Evolutionary conservation across 2,888 invertebrate species (phyloP).

Genomic region (Napeogenes sylphis): DNA sequence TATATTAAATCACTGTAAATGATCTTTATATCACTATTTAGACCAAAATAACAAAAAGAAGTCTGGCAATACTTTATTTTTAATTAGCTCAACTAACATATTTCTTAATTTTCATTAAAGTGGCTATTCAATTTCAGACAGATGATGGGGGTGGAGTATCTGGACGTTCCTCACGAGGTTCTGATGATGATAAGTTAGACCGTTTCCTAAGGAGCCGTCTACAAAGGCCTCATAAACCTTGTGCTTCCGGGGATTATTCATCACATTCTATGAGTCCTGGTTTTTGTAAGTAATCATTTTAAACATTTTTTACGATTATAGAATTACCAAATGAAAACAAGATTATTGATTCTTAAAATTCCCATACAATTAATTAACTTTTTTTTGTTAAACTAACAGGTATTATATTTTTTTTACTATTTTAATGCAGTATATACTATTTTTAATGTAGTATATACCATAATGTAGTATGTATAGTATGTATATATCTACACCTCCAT

Average conservation of each 20-base stretch:
- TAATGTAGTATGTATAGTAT: too few relatives aligned
- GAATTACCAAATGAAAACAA: too few relatives aligned
- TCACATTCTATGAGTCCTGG: slow-evolving; percentile 68
- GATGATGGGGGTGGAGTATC: slow-evolving; percentile 76
- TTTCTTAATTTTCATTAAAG: neutral
- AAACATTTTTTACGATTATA: neutral
- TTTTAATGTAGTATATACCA: too few relatives aligned
- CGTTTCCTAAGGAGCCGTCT: slow-evolving; percentile 70
- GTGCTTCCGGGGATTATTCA: slow-evolving; percentile 63
- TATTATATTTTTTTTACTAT: too few relatives aligned
- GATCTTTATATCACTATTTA: too few relatives aligned
- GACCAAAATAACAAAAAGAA: too few relatives aligned
- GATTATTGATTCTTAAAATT: too few relatives aligned
- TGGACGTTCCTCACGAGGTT: slow-evolving; percentile 72
- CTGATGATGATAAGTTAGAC: slow-evolving; percentile 79
- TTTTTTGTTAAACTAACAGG: too few relatives aligned
- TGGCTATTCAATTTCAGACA: slow-evolving; percentile 71
- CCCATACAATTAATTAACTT: too few relatives aligned
- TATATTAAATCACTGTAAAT: too few relatives aligned
- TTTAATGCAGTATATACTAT: too few relatives aligned
- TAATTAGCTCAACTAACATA: neutral
- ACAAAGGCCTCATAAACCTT: slow-evolving; percentile 63
- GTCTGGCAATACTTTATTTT: neutral
- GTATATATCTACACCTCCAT: too few relatives aligned
- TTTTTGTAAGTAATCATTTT: slow-evolving; percentile 54